Percentiles rank a stretch among this genome's conserved stretches.
These are phyloP conservation scores for Silurus lanzhouensis DNA, from an alignment of 2,797 vertebrate genomes.

Conservation along the genomic window DNA sequence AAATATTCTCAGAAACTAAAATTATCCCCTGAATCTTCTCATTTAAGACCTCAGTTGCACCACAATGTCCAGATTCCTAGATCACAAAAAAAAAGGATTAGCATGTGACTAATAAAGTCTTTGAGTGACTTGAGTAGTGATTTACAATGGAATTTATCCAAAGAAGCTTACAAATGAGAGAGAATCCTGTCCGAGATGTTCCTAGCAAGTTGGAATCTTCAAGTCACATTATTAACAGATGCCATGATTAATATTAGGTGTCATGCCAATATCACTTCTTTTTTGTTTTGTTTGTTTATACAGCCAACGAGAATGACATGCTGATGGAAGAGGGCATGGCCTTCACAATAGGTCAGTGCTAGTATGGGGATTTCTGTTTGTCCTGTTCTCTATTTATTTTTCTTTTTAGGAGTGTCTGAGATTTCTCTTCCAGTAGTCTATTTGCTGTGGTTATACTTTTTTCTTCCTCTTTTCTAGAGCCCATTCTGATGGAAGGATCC, in stretches of 20 bases:
- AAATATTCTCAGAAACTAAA: background rate
- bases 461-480: slow-evolving; percentile 74
- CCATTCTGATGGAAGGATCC: slow-evolving; percentile 92
- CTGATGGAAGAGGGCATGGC: slow-evolving; percentile 95
- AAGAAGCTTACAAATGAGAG: background rate
- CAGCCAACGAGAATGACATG: slow-evolving; percentile 88
- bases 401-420: background rate
- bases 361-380: slow-evolving; percentile 1
- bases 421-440: background rate
- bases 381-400: background rate
- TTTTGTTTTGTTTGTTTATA: slow-evolving; percentile 58
- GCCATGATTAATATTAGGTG: background rate
- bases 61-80: background rate
- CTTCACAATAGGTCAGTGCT: slow-evolving; percentile 90
- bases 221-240: background rate
- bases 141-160: background rate
- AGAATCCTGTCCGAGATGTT: background rate
- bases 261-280: background rate
- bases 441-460: background rate
- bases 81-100: no score
- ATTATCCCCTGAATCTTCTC: background rate
- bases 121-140: background rate
- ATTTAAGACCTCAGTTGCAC: background rate
- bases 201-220: background rate
- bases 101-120: background rate